Base-by-base conservation (phyloP, 2,113 vertebrate genomes). In the Circaetus cinerascens region DNA sequence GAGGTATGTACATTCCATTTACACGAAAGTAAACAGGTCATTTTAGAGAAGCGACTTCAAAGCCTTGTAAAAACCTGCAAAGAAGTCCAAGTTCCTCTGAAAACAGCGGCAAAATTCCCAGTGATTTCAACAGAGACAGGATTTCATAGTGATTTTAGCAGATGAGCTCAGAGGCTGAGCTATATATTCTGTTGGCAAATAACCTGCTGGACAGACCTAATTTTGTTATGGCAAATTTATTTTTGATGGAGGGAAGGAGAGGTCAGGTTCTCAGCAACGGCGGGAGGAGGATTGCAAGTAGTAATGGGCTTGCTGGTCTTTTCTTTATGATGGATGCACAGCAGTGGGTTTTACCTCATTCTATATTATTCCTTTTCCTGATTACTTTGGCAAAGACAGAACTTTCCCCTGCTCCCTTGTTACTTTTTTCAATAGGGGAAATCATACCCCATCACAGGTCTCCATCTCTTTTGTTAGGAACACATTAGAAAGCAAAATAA, bases 41-140 rank as follows among this genome's bases (percentile, higher is more conserved):
- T 66, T 46, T 76, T 27, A 64, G 50, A 87, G 53, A 87, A 53
- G 68, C 51, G 66, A 17, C 91, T 86, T 94, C 95, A 95, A 95
- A 98, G 92, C 60, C 79, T 45, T 27, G 41, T 26, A 55, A 76
- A 83, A 88, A 56, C 34, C 46, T 89, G 77, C 30, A 78, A n/a
- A 87, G 67, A 73, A 82, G 82, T 34, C 27, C 0, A 0, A 89
- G 32, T 38, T 87, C 23, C 59, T 63, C 73, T 34, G 30, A 55
- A 91, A 93, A 55, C 57, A 63, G 23, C 1, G 0, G 29, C 38
- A 59, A 73, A 79, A 66, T 38, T 89, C 69, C 40, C 55, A 23
- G 30, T 0, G 4, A 57, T 85, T 72, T 91, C 4, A 2, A 9
- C 7, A 38, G 36, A 53, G 68, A 32, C 5, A 4, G 19, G 34